A percentile compares a stretch with the other conserved stretches of the same genome.
phyloP scores from a whole-genome alignment of 2,113 vertebrate species.

The Tragelaphus imberbis region DNA sequence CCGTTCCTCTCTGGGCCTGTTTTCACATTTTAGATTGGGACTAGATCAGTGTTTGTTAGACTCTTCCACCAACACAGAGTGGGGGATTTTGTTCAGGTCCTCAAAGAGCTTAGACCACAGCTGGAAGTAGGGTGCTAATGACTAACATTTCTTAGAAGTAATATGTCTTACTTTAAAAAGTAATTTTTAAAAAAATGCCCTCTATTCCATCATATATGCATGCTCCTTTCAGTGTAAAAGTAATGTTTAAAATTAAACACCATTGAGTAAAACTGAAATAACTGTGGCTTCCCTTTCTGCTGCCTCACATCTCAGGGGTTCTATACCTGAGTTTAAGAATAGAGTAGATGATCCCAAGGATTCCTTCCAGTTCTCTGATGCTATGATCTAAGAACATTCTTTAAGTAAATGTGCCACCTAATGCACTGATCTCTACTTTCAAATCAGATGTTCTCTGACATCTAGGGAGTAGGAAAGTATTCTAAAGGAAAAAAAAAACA shows the following conservation, averaged over 20 bases:
- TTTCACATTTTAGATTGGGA: background rate
- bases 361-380: background rate
- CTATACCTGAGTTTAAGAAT: background rate
- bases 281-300: background rate
- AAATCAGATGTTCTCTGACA: constrained; percentile 15
- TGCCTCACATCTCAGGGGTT: background rate
- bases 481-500: constrained; percentile 24
- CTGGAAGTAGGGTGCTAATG: background rate
- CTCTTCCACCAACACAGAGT: background rate
- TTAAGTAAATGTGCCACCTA: constrained; percentile 24
- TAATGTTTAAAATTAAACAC: background rate
- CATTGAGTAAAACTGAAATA: background rate
- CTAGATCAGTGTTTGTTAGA: background rate
- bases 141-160: background rate
- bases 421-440: background rate
- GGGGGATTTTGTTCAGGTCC: background rate
- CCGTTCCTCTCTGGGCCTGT: background rate
- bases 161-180: background rate
- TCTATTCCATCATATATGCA: background rate
- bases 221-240: background rate
- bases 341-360: background rate
- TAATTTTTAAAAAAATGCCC: background rate
- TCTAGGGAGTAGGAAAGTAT: background rate
- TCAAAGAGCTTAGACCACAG: background rate
- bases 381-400: constrained; percentile 17